Evolutionary conservation across 2,113 vertebrate species (phyloP), one percentile per base, ranked within the genome.

Genomic region (Phalacrocorax carbo): DNA sequence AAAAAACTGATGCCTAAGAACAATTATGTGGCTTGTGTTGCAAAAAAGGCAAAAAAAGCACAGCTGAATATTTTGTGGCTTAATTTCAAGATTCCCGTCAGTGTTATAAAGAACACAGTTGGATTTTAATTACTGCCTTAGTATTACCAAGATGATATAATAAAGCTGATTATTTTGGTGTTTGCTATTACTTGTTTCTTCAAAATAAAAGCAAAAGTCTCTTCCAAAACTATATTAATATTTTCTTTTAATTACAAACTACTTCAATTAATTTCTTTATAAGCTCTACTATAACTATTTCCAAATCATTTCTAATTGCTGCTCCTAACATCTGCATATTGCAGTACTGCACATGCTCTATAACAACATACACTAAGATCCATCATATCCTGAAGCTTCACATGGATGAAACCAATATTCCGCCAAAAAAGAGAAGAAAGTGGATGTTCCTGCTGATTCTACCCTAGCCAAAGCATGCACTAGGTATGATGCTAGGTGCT

Each of bases 71-170:
- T 54, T 88, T 66, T 86, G 72, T 86, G 77, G 29, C 29, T 94
- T 92, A 76, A 92, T 91, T 72, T 94, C 66, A 84, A 86, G 57
- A 69, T 89, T 92, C 51, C 62, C 48, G 62, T 73, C 55, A 70
- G n/a, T 83, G 48, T 82, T 72, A 82, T 11, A 82, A 91, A 89
- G 51, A 78, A 92, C 34, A 86, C 36, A 86, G 49, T 71, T 86
- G 44, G 38, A n/a, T 55, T 95, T 93, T 94, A 95, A 96, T 84
- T 86, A 65, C 36, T 54, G 54, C 23, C 52, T 97, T 82, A 62
- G 19, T 80, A 46, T 22, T 79, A 91, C 11, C 10, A 69, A 65
- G 44, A 87, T 49, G 48, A 66, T 79, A 70, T 94, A 92, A 69
- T 49, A 89, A 82, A 91, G 73, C 30, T 72, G 20, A 76, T 91